phyloP scores from a whole-genome alignment of 2,113 vertebrate species.

The Podilymbus podiceps region DNA sequence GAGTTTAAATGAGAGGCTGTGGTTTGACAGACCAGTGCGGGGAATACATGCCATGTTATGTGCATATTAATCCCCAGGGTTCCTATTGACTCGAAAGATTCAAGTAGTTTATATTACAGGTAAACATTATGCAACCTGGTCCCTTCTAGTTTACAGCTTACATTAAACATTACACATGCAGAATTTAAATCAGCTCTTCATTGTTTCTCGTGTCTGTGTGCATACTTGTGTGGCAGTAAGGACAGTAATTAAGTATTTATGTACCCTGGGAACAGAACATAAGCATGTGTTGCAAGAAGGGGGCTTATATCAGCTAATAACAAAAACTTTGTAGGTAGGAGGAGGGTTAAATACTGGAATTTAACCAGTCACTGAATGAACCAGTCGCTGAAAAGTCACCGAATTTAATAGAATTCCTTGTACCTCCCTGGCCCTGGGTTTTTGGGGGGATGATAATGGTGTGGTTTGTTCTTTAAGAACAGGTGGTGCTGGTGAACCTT shows the following conservation, averaged over 20 bases:
- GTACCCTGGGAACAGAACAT: not conserved
- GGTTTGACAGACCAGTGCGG: not conserved
- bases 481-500: not conserved
- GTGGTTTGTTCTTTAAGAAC: not conserved
- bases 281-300: not conserved
- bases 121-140: not conserved
- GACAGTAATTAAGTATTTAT: not conserved
- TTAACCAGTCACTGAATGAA: too few species aligned
- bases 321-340: not conserved
- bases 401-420: fast-evolving
- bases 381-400: too few species aligned
- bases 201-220: not conserved
- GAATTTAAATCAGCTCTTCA: not conserved
- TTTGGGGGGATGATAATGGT: not conserved
- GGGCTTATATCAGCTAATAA: not conserved
- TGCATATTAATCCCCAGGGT: not conserved
- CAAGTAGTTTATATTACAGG: not conserved
- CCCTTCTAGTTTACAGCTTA: not conserved
- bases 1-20: not conserved
- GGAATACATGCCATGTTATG: fast-evolving
- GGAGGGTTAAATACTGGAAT: not conserved
- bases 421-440: fast-evolving
- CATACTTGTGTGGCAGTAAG: not conserved
- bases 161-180: not conserved
- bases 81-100: not conserved